These are phyloP conservation scores for Sebastolobus altivelis DNA, from an alignment of 2,797 vertebrate species.

Conservation along the genomic window DNA sequence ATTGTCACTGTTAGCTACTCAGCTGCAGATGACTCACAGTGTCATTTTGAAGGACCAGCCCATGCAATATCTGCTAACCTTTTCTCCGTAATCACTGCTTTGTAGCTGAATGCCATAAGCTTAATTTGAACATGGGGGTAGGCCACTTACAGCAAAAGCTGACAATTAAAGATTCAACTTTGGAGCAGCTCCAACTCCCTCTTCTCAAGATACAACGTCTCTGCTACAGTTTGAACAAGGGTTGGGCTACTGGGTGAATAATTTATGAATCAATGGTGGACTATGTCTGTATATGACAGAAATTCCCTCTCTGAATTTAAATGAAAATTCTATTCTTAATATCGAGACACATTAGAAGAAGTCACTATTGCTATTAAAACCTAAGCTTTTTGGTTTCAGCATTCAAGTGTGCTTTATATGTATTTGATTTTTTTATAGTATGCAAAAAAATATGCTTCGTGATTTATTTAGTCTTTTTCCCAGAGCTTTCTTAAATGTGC, in stretches of 20 bases:
- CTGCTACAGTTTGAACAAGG: constrained; percentile 16
- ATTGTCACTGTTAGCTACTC: constrained; percentile 36
- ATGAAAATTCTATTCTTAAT: background rate
- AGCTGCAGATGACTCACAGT: constrained; percentile 54
- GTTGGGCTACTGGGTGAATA: constrained; percentile 14
- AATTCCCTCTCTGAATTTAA: background rate
- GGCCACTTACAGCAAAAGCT: constrained; percentile 65
- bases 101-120: constrained; percentile 82
- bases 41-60: constrained; percentile 51
- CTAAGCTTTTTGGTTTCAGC: background rate
- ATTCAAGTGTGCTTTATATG: background rate
- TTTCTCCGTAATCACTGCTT: constrained; percentile 79
- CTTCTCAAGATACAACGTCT: constrained; percentile 7
- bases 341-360: background rate
- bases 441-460: constrained; percentile 25
- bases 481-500: background rate
- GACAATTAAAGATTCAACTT: constrained; percentile 67
- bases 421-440: constrained; percentile 3
- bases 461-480: constrained; percentile 47
- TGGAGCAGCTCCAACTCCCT: constrained; percentile 22
- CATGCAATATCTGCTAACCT: constrained; percentile 69
- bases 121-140: constrained; percentile 69
- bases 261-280: constrained; percentile 15
- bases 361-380: background rate
- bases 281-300: constrained; percentile 6